A percentile compares a stretch with the other conserved stretches of the same genome.
Evolutionary conservation across 1,140 invertebrate genomes (phyloP).

Genomic region (Drosophila lacertosa): DNA sequence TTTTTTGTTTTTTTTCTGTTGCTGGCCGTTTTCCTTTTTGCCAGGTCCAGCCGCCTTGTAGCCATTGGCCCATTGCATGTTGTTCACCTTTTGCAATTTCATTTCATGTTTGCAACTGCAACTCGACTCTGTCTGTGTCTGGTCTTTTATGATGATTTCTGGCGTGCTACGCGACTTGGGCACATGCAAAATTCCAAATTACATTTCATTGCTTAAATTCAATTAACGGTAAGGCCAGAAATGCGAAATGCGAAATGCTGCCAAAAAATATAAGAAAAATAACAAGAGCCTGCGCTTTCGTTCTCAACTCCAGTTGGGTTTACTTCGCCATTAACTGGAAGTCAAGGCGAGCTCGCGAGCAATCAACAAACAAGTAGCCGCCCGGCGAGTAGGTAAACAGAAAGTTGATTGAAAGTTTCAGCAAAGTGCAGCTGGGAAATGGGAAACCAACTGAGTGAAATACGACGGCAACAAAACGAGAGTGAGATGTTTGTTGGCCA

Average conservation of each 20-base stretch:
- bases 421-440: slow-evolving; percentile 64
- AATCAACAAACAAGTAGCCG: slow-evolving; percentile 65
- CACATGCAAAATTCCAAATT: slow-evolving; percentile 78
- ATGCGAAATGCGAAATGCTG: slow-evolving; percentile 42
- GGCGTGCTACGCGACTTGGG: slow-evolving; percentile 64
- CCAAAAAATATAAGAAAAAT: slow-evolving; percentile 34
- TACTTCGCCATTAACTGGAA: slow-evolving; percentile 35
- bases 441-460: slow-evolving; percentile 30
- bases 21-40: slow-evolving; percentile 35
- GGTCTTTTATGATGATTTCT: slow-evolving; percentile 62
- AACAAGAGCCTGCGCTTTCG: slow-evolving; percentile 53
- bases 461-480: slow-evolving; percentile 7
- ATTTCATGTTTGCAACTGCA: slow-evolving; percentile 46
- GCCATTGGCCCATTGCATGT: slow-evolving; percentile 58
- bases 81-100: slow-evolving; percentile 71
- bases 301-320: slow-evolving; percentile 31
- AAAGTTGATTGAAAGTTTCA: slow-evolving; percentile 78
- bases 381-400: slow-evolving; percentile 61
- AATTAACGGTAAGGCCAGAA: slow-evolving; percentile 62
- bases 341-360: slow-evolving; percentile 38
- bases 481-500: slow-evolving; percentile 31
- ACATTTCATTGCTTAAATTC: slow-evolving; percentile 80
- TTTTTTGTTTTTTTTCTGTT: slow-evolving; percentile 17
- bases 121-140: slow-evolving; percentile 19
- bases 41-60: too few relatives aligned